Evolutionary conservation across 2,113 vertebrate genomes (phyloP).

Genomic region (Lamprotornis superbus): DNA sequence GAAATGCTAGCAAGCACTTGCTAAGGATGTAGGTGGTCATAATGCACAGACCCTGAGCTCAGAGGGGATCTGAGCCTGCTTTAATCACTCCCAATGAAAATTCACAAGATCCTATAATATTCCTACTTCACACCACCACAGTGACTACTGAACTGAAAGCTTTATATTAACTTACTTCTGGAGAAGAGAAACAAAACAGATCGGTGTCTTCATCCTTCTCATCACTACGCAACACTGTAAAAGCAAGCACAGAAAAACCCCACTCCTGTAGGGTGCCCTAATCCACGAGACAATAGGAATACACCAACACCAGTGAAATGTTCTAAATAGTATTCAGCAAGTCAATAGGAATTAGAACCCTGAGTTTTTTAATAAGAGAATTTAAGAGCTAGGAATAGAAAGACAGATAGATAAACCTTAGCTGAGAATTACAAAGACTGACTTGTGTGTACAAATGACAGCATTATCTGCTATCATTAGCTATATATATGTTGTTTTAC

Average conservation of each 20-base stretch:
- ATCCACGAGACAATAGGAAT: neutral
- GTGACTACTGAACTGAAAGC: neutral
- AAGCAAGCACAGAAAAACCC: neutral
- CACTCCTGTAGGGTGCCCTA: neutral
- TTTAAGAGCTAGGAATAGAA: neutral
- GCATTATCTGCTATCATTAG: neutral
- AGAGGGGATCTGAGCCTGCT: neutral
- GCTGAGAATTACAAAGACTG: neutral
- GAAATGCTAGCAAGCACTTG: neutral
- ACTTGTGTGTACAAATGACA: neutral
- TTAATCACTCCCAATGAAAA: neutral
- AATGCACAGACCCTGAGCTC: neutral
- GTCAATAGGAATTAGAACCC: neutral
- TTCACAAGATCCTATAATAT: rapidly evolving
- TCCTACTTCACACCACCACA: neutral
- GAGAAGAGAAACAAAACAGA: neutral
- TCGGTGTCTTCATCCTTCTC: neutral
- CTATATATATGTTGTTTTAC: neutral
- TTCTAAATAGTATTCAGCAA: neutral
- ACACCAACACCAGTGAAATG: rapidly evolving
- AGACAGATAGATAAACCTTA: neutral
- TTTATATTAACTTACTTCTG: neutral
- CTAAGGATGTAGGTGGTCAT: neutral
- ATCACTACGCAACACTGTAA: neutral
- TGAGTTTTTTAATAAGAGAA: neutral